These are phyloP conservation scores for Diarsia brunnea DNA, from an alignment of 2,888 invertebrate species.

Conservation along the genomic window DNA sequence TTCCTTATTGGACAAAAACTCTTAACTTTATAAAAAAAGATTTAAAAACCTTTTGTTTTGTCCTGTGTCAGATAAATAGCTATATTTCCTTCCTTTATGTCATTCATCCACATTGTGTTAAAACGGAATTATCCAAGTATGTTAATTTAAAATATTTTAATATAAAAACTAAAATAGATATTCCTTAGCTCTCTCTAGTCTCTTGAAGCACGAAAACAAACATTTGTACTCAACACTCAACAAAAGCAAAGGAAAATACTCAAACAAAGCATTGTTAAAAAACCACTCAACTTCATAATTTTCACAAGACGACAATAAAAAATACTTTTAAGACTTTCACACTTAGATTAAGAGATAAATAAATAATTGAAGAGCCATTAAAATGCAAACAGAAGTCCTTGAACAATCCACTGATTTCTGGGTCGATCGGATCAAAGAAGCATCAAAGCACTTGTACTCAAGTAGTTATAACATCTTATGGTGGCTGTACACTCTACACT, in stretches of 20 bases:
- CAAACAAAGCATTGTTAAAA: constrained; percentile 5
- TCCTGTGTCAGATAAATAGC: no score
- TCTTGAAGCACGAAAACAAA: background rate
- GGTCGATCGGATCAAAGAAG: constrained; percentile 55
- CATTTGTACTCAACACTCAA: background rate
- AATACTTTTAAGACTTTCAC: constrained; percentile 14
- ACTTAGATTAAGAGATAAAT: constrained; percentile 38
- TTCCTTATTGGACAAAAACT: no score
- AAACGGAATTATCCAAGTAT: background rate
- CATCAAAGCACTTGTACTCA: constrained; percentile 28
- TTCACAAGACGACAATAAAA: constrained; percentile 5
- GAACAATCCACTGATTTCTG: constrained; percentile 39
- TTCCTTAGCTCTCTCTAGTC: background rate
- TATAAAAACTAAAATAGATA: background rate
- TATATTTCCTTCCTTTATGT: no score
- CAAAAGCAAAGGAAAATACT: background rate
- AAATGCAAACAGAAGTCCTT: constrained; percentile 33
- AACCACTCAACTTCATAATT: constrained; percentile 23
- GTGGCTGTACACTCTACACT: background rate
- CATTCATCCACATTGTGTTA: background rate
- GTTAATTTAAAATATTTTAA: background rate
- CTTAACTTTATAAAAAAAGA: no score
- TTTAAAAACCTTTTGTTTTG: no score
- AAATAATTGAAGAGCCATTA: constrained; percentile 60
- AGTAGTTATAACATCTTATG: constrained; percentile 24